These are phyloP conservation scores for Lymantria dispar DNA, from an alignment of 2,888 invertebrate genomes.

Conservation along the genomic window DNA sequence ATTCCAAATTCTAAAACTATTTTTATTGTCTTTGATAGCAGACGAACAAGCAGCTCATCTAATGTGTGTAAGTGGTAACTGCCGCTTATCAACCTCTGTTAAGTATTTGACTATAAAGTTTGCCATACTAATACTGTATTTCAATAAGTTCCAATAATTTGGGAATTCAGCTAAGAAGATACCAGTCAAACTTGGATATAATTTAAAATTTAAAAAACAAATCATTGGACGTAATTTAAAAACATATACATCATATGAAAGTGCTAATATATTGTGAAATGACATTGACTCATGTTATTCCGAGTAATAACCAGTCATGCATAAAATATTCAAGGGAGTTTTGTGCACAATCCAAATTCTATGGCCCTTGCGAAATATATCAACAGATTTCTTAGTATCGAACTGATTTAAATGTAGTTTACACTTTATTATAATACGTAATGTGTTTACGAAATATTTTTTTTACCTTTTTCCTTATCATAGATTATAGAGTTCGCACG, in stretches of 20 bases:
- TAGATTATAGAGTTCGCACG: slow-evolving; percentile 4
- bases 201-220: no score
- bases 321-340: slow-evolving; percentile 17
- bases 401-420: slow-evolving; percentile 12
- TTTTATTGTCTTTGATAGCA: no score
- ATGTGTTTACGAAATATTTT: slow-evolving; percentile 16
- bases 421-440: slow-evolving; percentile 3
- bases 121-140: no score
- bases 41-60: no score
- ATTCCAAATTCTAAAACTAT: no score
- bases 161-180: no score
- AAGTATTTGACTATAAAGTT: no score
- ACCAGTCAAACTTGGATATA: no score
- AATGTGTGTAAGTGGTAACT: no score
- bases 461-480: slow-evolving; percentile 14
- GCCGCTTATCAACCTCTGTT: no score
- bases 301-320: slow-evolving; percentile 16
- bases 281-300: slow-evolving; percentile 24
- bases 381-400: slow-evolving; percentile 2
- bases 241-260: background rate
- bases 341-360: slow-evolving; percentile 15
- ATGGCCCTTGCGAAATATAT: slow-evolving; percentile 25
- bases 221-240: no score
- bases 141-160: no score
- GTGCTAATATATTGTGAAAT: background rate